Evolutionary conservation across 2,888 invertebrate genomes (phyloP).

Genomic region (Thera obeliscata): DNA sequence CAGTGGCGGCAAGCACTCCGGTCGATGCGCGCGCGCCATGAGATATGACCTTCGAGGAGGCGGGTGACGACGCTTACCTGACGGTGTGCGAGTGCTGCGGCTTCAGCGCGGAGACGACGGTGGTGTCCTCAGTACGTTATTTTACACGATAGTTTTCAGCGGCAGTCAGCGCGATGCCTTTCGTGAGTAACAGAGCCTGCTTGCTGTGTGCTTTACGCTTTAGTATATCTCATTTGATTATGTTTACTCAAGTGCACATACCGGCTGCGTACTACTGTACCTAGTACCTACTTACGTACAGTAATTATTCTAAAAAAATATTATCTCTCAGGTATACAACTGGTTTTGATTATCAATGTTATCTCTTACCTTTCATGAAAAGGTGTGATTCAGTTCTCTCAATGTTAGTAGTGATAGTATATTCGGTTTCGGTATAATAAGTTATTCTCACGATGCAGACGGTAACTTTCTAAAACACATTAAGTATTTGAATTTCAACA

Average conservation of each 20-base stretch:
- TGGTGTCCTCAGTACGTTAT: slow-evolving; percentile 80
- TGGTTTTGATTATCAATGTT: neutral
- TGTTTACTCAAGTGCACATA: slow-evolving; percentile 42
- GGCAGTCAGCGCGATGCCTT: slow-evolving; percentile 72
- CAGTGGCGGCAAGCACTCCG: slow-evolving; percentile 70
- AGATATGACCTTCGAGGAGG: slow-evolving; percentile 78
- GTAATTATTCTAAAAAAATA: neutral
- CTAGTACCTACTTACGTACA: neutral
- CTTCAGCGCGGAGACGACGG: slow-evolving; percentile 80
- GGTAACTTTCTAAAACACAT: neutral
- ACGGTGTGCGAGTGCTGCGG: slow-evolving; percentile 84
- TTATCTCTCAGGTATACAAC: neutral
- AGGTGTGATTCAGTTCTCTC: neutral
- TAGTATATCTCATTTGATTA: slow-evolving; percentile 38
- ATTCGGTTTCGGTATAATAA: neutral
- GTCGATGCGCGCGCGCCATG: slow-evolving; percentile 82
- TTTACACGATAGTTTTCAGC: slow-evolving; percentile 78
- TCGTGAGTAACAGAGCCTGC: slow-evolving; percentile 76
- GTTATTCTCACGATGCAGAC: neutral
- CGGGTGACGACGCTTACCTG: slow-evolving; percentile 77
- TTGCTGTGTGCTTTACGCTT: slow-evolving; percentile 63
- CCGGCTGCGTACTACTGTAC: slow-evolving; percentile 3
- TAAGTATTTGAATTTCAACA: slow-evolving; percentile 1
- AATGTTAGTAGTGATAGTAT: neutral
- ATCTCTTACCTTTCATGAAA: neutral